These are phyloP conservation scores for Macroteleia sp. DNA, from an alignment of 2,888 invertebrate species.

Conservation along the genomic window DNA sequence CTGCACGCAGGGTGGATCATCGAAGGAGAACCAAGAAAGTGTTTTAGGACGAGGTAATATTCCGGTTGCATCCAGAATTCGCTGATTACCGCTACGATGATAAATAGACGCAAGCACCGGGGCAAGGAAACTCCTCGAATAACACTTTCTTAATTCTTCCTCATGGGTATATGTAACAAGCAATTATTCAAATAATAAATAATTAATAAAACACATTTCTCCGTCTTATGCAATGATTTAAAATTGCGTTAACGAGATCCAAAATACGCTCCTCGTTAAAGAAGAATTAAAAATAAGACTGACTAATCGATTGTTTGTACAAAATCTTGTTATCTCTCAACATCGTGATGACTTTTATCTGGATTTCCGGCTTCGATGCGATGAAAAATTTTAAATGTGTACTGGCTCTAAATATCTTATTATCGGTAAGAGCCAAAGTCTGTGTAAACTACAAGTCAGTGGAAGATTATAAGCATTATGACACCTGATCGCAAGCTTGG, in stretches of 20 bases:
- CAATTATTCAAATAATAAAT: constrained; percentile 58
- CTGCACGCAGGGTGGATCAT: constrained; percentile 76
- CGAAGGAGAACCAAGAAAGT: constrained; percentile 80
- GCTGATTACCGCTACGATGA: constrained; percentile 63
- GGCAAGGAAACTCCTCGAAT: constrained; percentile 51
- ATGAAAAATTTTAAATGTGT: constrained; percentile 21
- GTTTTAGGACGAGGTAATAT: constrained; percentile 67
- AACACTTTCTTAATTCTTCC: constrained; percentile 64
- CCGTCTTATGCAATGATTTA: constrained; percentile 14
- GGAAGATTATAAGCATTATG: background rate
- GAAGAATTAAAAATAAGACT: background rate
- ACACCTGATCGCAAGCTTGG: constrained; percentile 9
- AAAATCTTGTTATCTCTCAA: background rate
- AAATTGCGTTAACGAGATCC: no score
- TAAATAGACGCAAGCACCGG: constrained; percentile 55
- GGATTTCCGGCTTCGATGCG: constrained; percentile 39
- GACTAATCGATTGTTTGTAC: background rate
- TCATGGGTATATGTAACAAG: constrained; percentile 51
- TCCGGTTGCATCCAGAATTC: constrained; percentile 65
- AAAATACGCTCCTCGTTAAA: no score
- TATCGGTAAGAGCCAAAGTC: constrained; percentile 24
- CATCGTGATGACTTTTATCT: constrained; percentile 34
- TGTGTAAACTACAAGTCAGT: constrained; percentile 16
- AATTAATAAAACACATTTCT: constrained; percentile 48
- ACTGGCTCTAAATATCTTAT: constrained; percentile 1